Base-by-base conservation (phyloP, 2,113 vertebrate genomes). In the Pachypanchax playfairii region DNA sequence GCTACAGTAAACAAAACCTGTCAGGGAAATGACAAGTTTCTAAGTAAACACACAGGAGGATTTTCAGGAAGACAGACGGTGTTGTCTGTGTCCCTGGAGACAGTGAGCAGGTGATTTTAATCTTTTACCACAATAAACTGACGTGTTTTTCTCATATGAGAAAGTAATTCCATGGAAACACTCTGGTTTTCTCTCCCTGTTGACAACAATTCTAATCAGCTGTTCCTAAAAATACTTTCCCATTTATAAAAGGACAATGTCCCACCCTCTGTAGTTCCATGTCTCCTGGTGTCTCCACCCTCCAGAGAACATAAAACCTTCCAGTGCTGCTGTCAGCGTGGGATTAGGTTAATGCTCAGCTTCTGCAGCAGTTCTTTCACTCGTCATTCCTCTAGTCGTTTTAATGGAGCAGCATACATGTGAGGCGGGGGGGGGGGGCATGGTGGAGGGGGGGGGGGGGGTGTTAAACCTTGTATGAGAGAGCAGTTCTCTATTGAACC, bases 141-240 rank as follows among this genome's bases (percentile, higher is more conserved):
- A 36, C 73, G 24, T n/a, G 28, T 15, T 25, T 51, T 64, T 25
- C 6, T 29, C 29, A 14, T 4, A 17, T 43, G 36, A 70, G 49
- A 46, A 36, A 72, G 47, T 49, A 62, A 70, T 75, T 73, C 81
- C 15, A 8, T 25, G 24, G 29, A 57, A 77, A 83, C 70, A 29
- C 51, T 74, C 25, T 33, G 22, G 38, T 52, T 58, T 57, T 65
- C 66, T 49, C 68, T 65, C 68, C 61, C 67, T 33, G 50, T 78
- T 78, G 79, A 85, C 77, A 75, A 50, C 62, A 72, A 28, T 73
- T 64, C 49, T 79, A 83, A 85, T 87, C 83, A 76, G 63, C 80
- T 72, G 9, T 66, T 70, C 65, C 79, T 86, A 82, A 76, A 88
- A 86, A 86, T 80, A 77, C 74, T 81, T 71, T 49, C 54, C 75